Conservation (phyloP, 2,797 vertebrate genomes). For the Coluber constrictor region DNA sequence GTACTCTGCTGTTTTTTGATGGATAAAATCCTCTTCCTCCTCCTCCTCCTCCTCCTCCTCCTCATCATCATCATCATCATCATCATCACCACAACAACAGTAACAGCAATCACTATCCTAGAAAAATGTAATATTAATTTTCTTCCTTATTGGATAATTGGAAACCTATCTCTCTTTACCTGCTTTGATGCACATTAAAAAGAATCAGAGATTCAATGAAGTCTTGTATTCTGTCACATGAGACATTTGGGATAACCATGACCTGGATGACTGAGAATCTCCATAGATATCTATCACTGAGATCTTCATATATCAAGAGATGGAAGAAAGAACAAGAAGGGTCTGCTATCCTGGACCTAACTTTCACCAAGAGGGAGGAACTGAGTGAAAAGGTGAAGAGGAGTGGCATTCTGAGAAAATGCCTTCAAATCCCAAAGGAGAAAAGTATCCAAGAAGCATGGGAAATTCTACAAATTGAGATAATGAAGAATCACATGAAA, state of each 20-base stretch:
- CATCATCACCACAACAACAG: neutral
- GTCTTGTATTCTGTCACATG: neutral
- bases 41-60: neutral
- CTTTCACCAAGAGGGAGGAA: neutral
- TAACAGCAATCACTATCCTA: neutral
- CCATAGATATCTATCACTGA: neutral
- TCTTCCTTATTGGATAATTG: neutral
- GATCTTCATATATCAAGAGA: neutral
- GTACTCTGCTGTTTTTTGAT: neutral
- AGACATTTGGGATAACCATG: neutral
- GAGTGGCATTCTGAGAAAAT: neutral
- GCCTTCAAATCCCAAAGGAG: neutral
- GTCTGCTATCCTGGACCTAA: neutral
- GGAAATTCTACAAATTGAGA: neutral
- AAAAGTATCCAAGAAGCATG: neutral
- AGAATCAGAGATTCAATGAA: neutral
- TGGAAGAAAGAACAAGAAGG: neutral
- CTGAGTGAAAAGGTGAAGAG: neutral
- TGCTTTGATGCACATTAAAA: neutral
- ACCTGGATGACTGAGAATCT: neutral
- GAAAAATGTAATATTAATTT: neutral
- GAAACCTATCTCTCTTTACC: neutral
- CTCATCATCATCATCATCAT: no score
- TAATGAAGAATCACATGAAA: neutral
- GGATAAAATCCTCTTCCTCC: neutral